phyloP scores from a whole-genome alignment of 2,797 vertebrate genomes.

The Gallirallus australis region DNA sequence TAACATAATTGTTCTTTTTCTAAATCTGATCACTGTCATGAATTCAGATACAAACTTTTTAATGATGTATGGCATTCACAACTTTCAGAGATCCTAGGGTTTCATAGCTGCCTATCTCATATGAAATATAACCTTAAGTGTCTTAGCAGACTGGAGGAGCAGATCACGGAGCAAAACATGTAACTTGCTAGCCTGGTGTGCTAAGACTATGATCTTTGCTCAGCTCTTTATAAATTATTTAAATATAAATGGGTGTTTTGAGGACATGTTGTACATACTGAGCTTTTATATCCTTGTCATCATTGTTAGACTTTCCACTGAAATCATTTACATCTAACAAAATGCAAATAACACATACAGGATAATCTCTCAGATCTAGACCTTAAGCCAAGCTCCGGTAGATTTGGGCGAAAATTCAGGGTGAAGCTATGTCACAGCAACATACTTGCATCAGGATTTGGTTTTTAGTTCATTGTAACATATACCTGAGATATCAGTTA shows the following conservation, averaged over 20 bases:
- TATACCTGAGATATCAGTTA: neutral
- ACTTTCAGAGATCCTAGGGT: neutral
- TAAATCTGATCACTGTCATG: neutral
- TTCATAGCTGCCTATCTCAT: neutral
- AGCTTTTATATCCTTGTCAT: neutral
- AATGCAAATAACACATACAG: neutral
- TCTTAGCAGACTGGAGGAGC: neutral
- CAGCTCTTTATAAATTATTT: constrained; percentile 25
- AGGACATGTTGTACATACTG: neutral
- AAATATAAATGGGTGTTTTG: constrained; percentile 23
- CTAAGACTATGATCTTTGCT: constrained; percentile 30
- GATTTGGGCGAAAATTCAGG: neutral
- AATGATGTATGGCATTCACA: neutral
- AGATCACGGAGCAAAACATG: constrained; percentile 21
- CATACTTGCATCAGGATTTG: neutral
- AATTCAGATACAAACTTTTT: neutral
- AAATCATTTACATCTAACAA: constrained; percentile 7
- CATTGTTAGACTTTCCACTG: neutral
- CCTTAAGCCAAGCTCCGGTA: neutral
- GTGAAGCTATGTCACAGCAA: neutral
- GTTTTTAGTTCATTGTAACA: neutral
- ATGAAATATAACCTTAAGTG: neutral
- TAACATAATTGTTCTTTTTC: neutral
- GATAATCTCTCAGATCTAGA: neutral
- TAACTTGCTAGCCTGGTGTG: neutral